A percentile compares a stretch with the other conserved stretches of the same genome.
These are phyloP conservation scores for Coendou prehensilis DNA, from an alignment of 2,797 vertebrate species.

Conservation along the genomic window DNA sequence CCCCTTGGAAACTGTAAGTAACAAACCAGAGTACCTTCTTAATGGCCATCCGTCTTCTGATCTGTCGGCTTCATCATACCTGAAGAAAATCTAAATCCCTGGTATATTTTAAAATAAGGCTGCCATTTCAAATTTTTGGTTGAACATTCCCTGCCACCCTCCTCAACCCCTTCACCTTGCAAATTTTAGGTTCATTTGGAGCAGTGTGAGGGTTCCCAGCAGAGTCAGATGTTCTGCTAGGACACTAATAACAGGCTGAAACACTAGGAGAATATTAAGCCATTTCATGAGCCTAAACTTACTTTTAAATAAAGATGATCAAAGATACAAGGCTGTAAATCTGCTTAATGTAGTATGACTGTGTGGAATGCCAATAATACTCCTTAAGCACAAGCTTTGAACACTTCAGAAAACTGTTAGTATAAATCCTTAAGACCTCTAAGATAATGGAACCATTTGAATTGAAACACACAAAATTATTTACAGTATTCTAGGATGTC, in stretches of 20 bases:
- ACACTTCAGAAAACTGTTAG: slow-evolving; percentile 20
- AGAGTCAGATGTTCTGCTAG: neutral
- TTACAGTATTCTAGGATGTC: slow-evolving; percentile 1
- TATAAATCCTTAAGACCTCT: slow-evolving; percentile 72
- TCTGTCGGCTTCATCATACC: neutral
- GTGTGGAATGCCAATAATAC: slow-evolving; percentile 66
- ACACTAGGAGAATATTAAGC: slow-evolving; percentile 75
- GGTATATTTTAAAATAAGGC: neutral
- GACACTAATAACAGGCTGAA: neutral
- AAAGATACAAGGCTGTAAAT: slow-evolving; percentile 81
- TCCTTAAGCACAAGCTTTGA: slow-evolving; percentile 78
- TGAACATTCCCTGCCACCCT: neutral
- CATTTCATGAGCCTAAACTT: slow-evolving; percentile 70
- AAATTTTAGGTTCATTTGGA: neutral
- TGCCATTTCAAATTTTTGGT: neutral
- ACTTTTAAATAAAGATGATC: slow-evolving; percentile 85
- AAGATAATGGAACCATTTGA: slow-evolving; percentile 71
- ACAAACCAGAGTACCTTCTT: neutral
- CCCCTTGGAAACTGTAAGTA: neutral
- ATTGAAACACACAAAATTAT: slow-evolving; percentile 65
- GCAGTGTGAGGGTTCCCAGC: neutral
- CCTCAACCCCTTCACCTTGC: neutral
- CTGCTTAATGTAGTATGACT: slow-evolving; percentile 79
- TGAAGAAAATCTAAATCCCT: neutral
- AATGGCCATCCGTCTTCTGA: neutral